A percentile compares a stretch with the other conserved stretches of the same genome.
These are phyloP conservation scores for Heteractis magnifica DNA, from an alignment of 92 coral and sea anemone genomes.

Conservation along the genomic window DNA sequence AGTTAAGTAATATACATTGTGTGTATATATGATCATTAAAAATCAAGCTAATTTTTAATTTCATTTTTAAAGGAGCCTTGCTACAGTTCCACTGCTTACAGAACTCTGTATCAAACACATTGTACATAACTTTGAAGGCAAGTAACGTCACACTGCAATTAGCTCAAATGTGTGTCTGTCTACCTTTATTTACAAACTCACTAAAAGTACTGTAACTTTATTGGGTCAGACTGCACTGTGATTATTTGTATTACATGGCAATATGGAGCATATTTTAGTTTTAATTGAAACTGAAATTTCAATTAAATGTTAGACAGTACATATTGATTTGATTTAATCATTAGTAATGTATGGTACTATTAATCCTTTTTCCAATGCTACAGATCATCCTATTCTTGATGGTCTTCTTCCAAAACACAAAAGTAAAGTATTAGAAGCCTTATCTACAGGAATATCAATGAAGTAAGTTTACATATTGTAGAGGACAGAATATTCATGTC, in stretches of 20 bases:
- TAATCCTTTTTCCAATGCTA: not conserved
- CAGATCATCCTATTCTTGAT: constrained; percentile 89
- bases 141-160: not conserved
- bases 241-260: too few species aligned
- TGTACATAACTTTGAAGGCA: constrained; percentile 85
- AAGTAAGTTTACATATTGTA: constrained; percentile 58
- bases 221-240: too few species aligned
- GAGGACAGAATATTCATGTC: not conserved
- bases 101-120: constrained; percentile 92
- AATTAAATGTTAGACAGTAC: too few species aligned
- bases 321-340: too few species aligned
- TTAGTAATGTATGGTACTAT: too few species aligned
- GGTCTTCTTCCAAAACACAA: constrained; percentile 93
- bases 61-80: constrained; percentile 73
- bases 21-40: not conserved
- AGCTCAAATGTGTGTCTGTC: too few species aligned
- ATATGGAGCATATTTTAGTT: too few species aligned
- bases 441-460: constrained; percentile 89
- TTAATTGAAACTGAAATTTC: too few species aligned
- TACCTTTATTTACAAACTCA: too few species aligned
- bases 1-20: not conserved
- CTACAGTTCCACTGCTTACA: constrained; percentile 97
- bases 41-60: not conserved
- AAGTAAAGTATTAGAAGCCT: constrained; percentile 82
- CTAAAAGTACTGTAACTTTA: too few species aligned